Evolutionary conservation across 2,888 invertebrate species (phyloP).

Genomic region (Dimorphilus gyrociliatus): DNA sequence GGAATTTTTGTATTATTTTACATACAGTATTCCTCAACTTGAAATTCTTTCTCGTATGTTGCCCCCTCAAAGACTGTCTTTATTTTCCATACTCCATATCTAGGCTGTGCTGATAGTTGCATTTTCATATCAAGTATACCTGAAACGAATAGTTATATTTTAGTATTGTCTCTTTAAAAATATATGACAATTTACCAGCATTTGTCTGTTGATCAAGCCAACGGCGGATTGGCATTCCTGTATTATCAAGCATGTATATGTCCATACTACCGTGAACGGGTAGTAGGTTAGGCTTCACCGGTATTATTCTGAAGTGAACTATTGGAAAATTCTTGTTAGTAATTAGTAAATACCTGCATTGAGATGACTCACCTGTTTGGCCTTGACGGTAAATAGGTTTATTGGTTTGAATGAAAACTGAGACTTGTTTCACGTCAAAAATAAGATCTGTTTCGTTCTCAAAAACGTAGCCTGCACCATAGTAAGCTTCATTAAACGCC

Average conservation of each 20-base stretch:
- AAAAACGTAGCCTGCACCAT: conserved; percentile 74
- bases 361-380: conserved; percentile 47
- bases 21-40: conserved; percentile 71
- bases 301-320: conserved; percentile 73
- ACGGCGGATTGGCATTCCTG: conserved; percentile 65
- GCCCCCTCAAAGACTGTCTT: conserved; percentile 55
- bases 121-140: conserved; percentile 80
- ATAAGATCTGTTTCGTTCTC: conserved; percentile 64
- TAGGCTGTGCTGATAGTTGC: conserved; percentile 72
- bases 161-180: not conserved
- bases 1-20: conserved; percentile 43
- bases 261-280: conserved; percentile 82
- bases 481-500: conserved; percentile 54
- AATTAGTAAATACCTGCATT: not conserved
- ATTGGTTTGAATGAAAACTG: conserved; percentile 82
- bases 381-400: conserved; percentile 87
- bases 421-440: conserved; percentile 77
- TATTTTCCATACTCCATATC: conserved; percentile 78
- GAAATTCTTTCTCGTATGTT: conserved; percentile 63
- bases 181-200: conserved; percentile 19
- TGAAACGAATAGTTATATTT: conserved; percentile 23
- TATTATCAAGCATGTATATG: conserved; percentile 55
- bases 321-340: not conserved
- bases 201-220: conserved; percentile 69
- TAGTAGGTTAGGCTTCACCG: conserved; percentile 74